Percentiles rank a stretch among this genome's conserved stretches.
Conservation (phyloP, 30 jellyfish, hydroid and myxozoan genomes). For the Turritopsis dohrnii region DNA sequence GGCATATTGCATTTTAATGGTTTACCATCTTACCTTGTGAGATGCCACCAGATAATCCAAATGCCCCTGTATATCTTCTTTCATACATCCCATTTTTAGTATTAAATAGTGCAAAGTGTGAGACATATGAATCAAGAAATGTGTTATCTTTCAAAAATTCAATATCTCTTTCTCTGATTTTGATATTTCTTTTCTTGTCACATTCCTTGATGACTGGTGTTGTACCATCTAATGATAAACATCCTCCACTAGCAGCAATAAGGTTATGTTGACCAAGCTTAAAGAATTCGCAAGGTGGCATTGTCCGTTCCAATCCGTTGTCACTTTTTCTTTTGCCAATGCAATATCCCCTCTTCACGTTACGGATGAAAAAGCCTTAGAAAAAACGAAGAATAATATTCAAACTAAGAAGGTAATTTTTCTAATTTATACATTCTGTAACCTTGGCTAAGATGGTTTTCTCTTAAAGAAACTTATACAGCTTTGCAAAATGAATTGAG, state of each 20-base stretch:
- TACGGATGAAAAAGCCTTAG: background rate
- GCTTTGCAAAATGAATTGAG: no score
- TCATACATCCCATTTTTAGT: background rate
- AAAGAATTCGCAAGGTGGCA: background rate
- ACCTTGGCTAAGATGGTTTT: no score
- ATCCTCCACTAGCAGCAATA: background rate
- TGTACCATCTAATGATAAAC: background rate
- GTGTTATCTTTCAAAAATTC: background rate
- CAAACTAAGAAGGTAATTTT: no score
- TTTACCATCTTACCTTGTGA: background rate
- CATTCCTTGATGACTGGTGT: background rate
- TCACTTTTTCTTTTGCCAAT: background rate
- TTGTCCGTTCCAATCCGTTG: background rate
- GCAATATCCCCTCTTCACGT: background rate
- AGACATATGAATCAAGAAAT: background rate
- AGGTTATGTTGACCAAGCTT: background rate
- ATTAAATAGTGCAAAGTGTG: background rate
- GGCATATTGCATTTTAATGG: no score
- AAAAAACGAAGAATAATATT: no score
- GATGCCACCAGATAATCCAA: background rate
- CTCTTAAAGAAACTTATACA: no score
- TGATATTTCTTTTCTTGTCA: background rate
- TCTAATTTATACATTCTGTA: no score
- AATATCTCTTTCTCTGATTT: background rate
- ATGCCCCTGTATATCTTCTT: background rate